phyloP scores from a whole-genome alignment of 2,888 invertebrate species.

The Cerceris ruficornis region DNA sequence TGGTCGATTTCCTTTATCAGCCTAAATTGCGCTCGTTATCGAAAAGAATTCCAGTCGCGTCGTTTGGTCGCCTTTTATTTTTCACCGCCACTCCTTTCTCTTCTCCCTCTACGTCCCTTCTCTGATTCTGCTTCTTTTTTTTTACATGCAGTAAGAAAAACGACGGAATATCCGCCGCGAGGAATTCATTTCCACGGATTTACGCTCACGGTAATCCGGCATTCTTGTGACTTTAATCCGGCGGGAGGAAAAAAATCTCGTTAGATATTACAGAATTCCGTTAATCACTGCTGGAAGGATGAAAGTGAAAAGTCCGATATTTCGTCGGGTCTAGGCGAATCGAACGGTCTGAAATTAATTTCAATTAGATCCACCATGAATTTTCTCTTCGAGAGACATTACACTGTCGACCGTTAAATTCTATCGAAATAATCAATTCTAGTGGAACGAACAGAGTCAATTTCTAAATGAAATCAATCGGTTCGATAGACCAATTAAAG shows the following conservation, averaged over 20 bases:
- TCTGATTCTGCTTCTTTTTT: background rate
- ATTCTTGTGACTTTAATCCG: conserved; percentile 25
- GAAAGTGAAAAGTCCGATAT: background rate
- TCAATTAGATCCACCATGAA: background rate
- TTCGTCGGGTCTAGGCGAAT: background rate
- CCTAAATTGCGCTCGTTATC: conserved; percentile 75
- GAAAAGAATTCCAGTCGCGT: conserved; percentile 63
- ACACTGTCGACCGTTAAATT: too few species aligned
- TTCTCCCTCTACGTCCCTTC: background rate
- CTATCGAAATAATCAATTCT: too few species aligned
- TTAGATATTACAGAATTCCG: conserved; percentile 14
- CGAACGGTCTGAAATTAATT: background rate
- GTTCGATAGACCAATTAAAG: too few species aligned
- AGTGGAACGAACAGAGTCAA: too few species aligned
- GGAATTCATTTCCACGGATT: conserved; percentile 63
- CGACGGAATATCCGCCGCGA: conserved; percentile 22
- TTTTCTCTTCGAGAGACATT: too few species aligned
- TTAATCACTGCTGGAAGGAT: conserved; percentile 5
- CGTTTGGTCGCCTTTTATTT: conserved; percentile 38
- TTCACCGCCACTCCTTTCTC: conserved; percentile 8
- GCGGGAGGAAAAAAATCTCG: background rate
- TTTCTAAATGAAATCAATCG: too few species aligned
- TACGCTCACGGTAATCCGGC: conserved; percentile 49
- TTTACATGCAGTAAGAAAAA: background rate
- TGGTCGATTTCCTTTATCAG: conserved; percentile 75